phyloP scores from a whole-genome alignment of 2,888 invertebrate species.

The Anarsia innoxiella region DNA sequence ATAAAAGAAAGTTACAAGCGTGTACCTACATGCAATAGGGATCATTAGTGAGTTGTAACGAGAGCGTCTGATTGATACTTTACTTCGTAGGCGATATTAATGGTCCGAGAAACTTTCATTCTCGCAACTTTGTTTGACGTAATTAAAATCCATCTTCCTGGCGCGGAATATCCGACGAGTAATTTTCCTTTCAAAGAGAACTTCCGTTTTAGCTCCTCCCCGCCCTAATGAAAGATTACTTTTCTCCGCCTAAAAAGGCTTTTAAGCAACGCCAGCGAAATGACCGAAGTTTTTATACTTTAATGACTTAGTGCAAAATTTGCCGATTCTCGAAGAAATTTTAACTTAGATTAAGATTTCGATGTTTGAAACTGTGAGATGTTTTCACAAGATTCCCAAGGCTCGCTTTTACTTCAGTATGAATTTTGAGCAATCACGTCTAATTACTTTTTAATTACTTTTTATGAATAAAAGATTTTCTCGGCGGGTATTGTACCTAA shows the following conservation, averaged over 20 bases:
- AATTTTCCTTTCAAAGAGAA: slow-evolving; percentile 75
- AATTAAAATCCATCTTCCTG: slow-evolving; percentile 71
- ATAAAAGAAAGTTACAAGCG: too few relatives aligned
- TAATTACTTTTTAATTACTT: slow-evolving; percentile 74
- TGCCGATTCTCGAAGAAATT: slow-evolving; percentile 72
- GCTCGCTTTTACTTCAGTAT: slow-evolving; percentile 58
- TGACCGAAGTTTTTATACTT: slow-evolving; percentile 75
- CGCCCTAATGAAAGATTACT: slow-evolving; percentile 74
- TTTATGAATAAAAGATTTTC: slow-evolving; percentile 20
- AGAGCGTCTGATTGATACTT: slow-evolving; percentile 24
- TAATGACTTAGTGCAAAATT: slow-evolving; percentile 76
- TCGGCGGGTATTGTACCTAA: slow-evolving; percentile 10
- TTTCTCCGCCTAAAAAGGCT: slow-evolving; percentile 74
- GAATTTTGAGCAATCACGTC: slow-evolving; percentile 64
- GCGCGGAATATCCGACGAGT: slow-evolving; percentile 66
- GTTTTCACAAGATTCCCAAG: slow-evolving; percentile 54
- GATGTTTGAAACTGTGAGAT: slow-evolving; percentile 67
- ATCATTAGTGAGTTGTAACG: slow-evolving; percentile 37
- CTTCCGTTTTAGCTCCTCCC: slow-evolving; percentile 73
- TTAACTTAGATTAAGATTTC: slow-evolving; percentile 75
- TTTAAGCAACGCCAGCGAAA: slow-evolving; percentile 73
- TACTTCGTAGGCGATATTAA: slow-evolving; percentile 30
- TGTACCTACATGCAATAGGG: too few relatives aligned
- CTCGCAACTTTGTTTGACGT: slow-evolving; percentile 65
- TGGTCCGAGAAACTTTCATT: slow-evolving; percentile 41